phyloP scores from a whole-genome alignment of 2,888 invertebrate genomes.

The Thymelicus sylvestris region DNA sequence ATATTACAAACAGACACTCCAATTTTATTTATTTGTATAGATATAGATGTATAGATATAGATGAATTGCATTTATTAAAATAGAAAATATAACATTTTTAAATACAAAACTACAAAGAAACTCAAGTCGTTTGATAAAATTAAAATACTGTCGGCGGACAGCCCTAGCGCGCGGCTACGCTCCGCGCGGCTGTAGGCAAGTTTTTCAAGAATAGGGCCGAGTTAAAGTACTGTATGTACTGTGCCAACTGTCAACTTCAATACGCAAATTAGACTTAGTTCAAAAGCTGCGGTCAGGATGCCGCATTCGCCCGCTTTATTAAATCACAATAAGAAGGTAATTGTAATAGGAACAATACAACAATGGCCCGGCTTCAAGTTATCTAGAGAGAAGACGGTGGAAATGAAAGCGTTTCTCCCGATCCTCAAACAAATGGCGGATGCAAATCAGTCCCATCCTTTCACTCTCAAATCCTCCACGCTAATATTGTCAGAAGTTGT shows the following conservation, averaged over 20 bases:
- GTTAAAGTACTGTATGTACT: no score
- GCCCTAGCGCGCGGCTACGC: no score
- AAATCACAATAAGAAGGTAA: conserved; percentile 26
- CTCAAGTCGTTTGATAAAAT: no score
- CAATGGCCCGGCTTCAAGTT: conserved; percentile 42
- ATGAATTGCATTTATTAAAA: no score
- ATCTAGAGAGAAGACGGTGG: conserved; percentile 50
- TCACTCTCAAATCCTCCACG: conserved; percentile 61
- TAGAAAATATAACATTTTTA: no score
- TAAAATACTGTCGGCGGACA: no score
- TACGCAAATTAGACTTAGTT: conserved; percentile 3
- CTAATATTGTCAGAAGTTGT: conserved; percentile 48
- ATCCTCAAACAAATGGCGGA: conserved; percentile 50
- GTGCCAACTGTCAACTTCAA: neutral
- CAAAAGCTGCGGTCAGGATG: neutral
- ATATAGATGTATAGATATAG: no score
- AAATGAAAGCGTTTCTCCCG: conserved; percentile 52
- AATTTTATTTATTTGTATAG: no score
- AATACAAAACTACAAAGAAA: no score
- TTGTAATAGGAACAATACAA: conserved; percentile 38
- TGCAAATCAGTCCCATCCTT: conserved; percentile 58
- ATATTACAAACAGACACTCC: no score
- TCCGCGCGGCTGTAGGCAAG: no score
- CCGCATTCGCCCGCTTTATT: neutral
- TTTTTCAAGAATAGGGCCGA: no score